These are phyloP conservation scores for Eumaeus atala DNA, from an alignment of 1,140 invertebrate species.

Conservation along the genomic window DNA sequence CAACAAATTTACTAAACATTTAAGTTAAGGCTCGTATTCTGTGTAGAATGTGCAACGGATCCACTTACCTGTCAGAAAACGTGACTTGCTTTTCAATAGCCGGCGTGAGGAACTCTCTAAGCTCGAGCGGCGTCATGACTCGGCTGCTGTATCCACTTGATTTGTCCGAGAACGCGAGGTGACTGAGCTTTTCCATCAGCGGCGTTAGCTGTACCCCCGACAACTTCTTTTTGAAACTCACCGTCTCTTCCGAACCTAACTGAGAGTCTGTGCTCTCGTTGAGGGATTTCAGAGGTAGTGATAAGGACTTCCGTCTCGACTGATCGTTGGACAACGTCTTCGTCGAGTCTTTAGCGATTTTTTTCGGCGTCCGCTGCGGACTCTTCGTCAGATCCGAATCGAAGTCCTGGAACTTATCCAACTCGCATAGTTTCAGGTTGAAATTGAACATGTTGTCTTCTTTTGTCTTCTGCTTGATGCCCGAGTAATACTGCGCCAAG, in stretches of 20 bases:
- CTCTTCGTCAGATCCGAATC: slow-evolving; percentile 62
- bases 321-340: slow-evolving; percentile 58
- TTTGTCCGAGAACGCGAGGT: slow-evolving; percentile 81
- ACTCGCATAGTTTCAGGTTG: slow-evolving; percentile 52
- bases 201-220: slow-evolving; percentile 83
- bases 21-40: no score
- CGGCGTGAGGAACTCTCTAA: slow-evolving; percentile 74
- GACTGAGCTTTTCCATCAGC: slow-evolving; percentile 85
- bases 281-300: slow-evolving; percentile 82
- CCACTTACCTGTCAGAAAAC: slow-evolving; percentile 49
- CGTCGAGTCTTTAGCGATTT: slow-evolving; percentile 49
- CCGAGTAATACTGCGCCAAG: slow-evolving; percentile 76
- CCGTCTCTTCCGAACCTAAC: slow-evolving; percentile 58
- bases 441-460: slow-evolving; percentile 71
- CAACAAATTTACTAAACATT: no score
- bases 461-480: slow-evolving; percentile 68
- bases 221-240: slow-evolving; percentile 71
- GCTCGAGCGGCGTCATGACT: slow-evolving; percentile 79
- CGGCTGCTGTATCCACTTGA: slow-evolving; percentile 80
- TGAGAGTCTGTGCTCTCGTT: slow-evolving; percentile 64
- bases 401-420: slow-evolving; percentile 68
- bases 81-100: slow-evolving; percentile 51
- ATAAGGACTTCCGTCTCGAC: slow-evolving; percentile 78
- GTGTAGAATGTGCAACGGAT: not conserved
- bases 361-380: slow-evolving; percentile 56